Percentiles rank a stretch among this genome's conserved stretches.
Conservation (phyloP, 2,797 vertebrate genomes). For the Gymnopithys bicolor region DNA sequence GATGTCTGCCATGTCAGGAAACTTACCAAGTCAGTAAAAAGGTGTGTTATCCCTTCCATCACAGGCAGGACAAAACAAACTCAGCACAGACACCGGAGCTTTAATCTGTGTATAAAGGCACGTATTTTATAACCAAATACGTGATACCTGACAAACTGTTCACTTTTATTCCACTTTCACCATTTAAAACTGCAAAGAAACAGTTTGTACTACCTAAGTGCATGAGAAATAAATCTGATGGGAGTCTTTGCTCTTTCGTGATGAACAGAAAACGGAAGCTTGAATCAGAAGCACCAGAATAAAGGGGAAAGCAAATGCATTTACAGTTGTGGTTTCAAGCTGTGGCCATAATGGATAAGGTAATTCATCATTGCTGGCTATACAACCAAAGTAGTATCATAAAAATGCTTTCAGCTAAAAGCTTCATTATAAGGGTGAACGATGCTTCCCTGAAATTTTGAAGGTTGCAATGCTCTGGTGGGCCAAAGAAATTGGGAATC, state of each 20-base stretch:
- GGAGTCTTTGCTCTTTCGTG: background rate
- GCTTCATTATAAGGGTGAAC: background rate
- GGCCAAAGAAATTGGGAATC: conserved; percentile 45
- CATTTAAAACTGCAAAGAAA: background rate
- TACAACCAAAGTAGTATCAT: background rate
- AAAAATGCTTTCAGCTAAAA: conserved; percentile 52
- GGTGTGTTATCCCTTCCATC: background rate
- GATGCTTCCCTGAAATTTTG: conserved; percentile 12
- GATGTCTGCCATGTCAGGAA: background rate
- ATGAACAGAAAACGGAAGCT: background rate
- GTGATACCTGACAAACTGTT: background rate
- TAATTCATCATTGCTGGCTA: conserved; percentile 33
- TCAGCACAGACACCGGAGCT: background rate
- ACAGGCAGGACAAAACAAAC: background rate
- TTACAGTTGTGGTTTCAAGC: conserved; percentile 33
- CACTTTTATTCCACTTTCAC: background rate
- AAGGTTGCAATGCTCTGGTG: conserved; percentile 40
- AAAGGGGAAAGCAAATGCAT: background rate
- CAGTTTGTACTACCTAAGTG: background rate
- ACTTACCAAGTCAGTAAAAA: background rate
- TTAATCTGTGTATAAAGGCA: background rate
- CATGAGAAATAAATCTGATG: background rate
- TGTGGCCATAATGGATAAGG: conserved; percentile 13
- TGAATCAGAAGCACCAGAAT: background rate
- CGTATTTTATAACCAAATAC: background rate